Base-by-base conservation (phyloP, 2,113 vertebrate species). In the Pseudopipra pipra region DNA sequence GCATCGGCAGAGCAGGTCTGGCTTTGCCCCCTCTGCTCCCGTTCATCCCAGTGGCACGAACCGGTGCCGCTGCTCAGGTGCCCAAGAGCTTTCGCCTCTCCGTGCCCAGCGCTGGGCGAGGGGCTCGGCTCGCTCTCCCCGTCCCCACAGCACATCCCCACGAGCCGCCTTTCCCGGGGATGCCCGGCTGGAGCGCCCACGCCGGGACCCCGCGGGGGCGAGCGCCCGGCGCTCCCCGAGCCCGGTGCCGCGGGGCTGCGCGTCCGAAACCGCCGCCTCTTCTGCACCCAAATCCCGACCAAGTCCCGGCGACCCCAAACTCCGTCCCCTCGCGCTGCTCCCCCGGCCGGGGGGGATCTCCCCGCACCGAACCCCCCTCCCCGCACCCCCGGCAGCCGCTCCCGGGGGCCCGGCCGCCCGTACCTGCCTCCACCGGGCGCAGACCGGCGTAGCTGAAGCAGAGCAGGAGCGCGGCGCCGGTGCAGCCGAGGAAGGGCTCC, bases 371-470 rank as follows among this genome's bases (percentile, higher is more conserved):
- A 19, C 0, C 51, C 59, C 67, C 31, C 27, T 6, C 18, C 24
- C 14, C 30, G 8, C 6, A 7, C 9, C 71, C 59, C 61, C 72
- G 43, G 71, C 46, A 44, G 33, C 79, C 33, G 3, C 75, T 58
- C 54, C 65, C 55, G 33, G 70, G 78, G 49, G 41, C 87, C 59
- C 46, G 93, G 74, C 95, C 94, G 93, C 74, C 79, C 95, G 97
- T 97, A 98, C 98, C 98, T 96, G 98, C 97, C 93, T 97, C 96
- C 93, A 97, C 98, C 91, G 98, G 96, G 61, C 96, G 92, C 95
- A 97, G 92, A 89, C 97, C 96, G 96, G 98, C 96, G 92, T 93
- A 98, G 97, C 97, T 94, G 95, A 97, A 96, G 94, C 95, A 98
- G 56, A 97, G 93, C 90, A 98, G 96, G 93, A 98, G 96, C 79